These are phyloP conservation scores for Platycercus adscitus DNA, from an alignment of 2,113 vertebrate genomes.

Conservation along the genomic window DNA sequence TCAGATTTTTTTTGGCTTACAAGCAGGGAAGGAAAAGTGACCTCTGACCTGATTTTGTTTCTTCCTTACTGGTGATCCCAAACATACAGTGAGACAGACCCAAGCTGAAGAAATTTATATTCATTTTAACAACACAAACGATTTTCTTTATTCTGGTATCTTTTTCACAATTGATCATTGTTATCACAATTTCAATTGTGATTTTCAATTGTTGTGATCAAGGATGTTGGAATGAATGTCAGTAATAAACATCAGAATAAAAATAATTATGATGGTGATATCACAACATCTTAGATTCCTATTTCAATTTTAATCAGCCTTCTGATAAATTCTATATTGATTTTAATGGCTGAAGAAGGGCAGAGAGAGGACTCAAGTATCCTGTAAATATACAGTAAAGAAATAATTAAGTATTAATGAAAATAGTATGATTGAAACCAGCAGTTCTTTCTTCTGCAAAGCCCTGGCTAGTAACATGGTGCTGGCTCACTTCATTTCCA, in stretches of 20 bases:
- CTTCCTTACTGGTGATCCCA: neutral
- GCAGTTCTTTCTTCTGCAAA: neutral
- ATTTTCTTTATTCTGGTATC: neutral
- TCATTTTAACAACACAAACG: neutral
- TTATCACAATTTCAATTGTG: neutral
- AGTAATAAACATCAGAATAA: neutral
- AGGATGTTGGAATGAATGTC: neutral
- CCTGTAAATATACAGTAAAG: neutral
- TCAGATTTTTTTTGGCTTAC: rapidly evolving
- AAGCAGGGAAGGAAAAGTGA: neutral
- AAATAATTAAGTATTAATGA: neutral
- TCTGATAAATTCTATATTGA: neutral
- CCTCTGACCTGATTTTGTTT: neutral
- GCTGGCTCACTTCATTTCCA: constrained; percentile 39
- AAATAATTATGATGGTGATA: neutral
- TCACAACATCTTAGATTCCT: neutral
- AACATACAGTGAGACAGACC: neutral
- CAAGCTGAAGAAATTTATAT: neutral
- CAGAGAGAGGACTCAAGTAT: neutral
- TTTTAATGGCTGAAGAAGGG: neutral
- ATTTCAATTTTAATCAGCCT: neutral
- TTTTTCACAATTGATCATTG: neutral
- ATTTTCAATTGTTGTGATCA: neutral
- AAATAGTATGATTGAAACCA: neutral
- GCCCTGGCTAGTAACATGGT: neutral